Conservation (phyloP, 2,113 vertebrate species). For the Prionailurus bengalensis region DNA sequence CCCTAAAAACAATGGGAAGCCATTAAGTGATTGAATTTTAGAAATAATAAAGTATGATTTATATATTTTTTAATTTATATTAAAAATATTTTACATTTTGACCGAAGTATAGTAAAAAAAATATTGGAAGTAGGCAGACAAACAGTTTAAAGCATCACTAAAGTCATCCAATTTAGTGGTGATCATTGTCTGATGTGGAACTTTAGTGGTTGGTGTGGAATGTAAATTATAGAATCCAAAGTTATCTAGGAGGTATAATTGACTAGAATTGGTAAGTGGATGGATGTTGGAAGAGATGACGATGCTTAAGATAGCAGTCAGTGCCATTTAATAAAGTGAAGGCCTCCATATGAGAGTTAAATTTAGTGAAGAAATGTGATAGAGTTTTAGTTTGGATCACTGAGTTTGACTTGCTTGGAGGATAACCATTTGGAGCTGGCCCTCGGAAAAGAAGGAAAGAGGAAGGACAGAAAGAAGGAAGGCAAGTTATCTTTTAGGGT, state of each 20-base stretch:
- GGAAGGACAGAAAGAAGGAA: neutral
- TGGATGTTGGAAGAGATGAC: neutral
- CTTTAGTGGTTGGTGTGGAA: neutral
- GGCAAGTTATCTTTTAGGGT: neutral
- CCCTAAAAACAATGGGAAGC: neutral
- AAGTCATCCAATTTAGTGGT: neutral
- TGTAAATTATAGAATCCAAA: neutral
- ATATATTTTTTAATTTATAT: neutral
- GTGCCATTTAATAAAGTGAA: neutral
- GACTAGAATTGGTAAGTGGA: neutral
- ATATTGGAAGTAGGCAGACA: neutral
- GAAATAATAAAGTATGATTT: neutral
- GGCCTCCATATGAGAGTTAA: neutral
- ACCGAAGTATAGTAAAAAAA: neutral
- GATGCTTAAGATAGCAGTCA: neutral
- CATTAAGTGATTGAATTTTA: neutral
- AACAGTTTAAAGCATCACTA: neutral
- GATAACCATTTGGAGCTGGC: neutral
- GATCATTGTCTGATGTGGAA: neutral
- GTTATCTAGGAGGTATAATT: neutral
- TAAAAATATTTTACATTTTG: neutral
- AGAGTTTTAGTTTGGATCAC: neutral
- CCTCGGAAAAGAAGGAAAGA: neutral
- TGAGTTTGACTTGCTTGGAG: neutral
- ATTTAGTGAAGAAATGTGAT: neutral